Evolutionary conservation across 2,113 vertebrate genomes (phyloP).

Genomic region (Panthera tigris): DNA sequence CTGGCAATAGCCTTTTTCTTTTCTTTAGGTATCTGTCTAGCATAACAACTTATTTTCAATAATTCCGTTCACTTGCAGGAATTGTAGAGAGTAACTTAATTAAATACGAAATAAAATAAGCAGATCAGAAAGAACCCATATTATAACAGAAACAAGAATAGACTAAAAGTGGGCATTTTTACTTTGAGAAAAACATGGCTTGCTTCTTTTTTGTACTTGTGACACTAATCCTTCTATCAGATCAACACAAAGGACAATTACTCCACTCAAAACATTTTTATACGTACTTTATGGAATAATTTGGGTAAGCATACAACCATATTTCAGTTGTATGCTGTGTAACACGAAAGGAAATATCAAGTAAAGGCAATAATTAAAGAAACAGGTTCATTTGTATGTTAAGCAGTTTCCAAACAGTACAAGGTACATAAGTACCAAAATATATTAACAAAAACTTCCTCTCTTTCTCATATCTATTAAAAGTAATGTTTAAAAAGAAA

Average conservation of each 20-base stretch:
- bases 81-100: not conserved
- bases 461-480: not conserved
- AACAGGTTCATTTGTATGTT: constrained; percentile 18
- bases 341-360: not conserved
- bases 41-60: not conserved
- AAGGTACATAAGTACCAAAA: constrained; percentile 9
- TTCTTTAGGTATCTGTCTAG: not conserved
- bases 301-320: not conserved
- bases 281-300: not conserved
- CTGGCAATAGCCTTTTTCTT: not conserved
- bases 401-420: not conserved
- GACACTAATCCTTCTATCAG: not conserved
- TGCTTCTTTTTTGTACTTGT: not conserved
- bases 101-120: not conserved
- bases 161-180: not conserved
- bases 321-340: not conserved
- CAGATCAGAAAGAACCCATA: not conserved
- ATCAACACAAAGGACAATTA: not conserved
- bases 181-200: not conserved
- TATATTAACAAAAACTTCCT: not conserved
- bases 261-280: not conserved
- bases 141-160: not conserved
- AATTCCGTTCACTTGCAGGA: not conserved
- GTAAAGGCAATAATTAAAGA: not conserved
- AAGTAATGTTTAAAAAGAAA: not conserved